Evolutionary conservation across 1,140 invertebrate species (phyloP).

Genomic region (Cherax quadricarinatus): DNA sequence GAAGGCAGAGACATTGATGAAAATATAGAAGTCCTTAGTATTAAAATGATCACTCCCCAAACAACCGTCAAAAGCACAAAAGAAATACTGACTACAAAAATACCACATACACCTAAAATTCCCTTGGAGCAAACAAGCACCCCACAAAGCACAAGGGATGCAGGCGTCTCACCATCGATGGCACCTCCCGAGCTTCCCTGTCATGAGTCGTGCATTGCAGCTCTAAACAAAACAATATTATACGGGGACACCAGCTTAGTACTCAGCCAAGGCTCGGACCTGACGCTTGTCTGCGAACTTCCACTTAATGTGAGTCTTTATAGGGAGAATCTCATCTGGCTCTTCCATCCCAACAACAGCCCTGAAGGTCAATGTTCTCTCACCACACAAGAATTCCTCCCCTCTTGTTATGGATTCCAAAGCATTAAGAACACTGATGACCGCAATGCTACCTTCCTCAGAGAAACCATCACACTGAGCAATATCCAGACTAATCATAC

Average conservation of each 20-base stretch:
- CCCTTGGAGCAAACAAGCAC: not conserved
- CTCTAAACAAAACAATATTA: slow-evolving; percentile 2
- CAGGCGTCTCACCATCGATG: not conserved
- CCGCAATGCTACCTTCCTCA: slow-evolving; percentile 30
- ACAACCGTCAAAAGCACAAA: not conserved
- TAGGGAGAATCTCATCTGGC: slow-evolving; percentile 32
- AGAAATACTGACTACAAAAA: not conserved
- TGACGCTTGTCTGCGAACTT: slow-evolving; percentile 26
- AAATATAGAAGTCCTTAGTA: not conserved
- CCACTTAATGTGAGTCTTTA: not conserved
- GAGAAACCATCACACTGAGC: not conserved
- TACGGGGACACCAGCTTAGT: slow-evolving; percentile 3
- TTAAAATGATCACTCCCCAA: not conserved
- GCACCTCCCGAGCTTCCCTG: not conserved
- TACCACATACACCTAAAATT: not conserved
- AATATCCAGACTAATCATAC: slow-evolving; percentile 23
- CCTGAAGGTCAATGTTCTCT: slow-evolving; percentile 39
- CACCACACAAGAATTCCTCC: slow-evolving; percentile 16
- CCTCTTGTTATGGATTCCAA: slow-evolving; percentile 29
- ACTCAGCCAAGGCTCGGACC: slow-evolving; percentile 5
- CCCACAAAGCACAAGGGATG: not conserved
- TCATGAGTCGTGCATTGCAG: slow-evolving; percentile 31
- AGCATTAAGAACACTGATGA: slow-evolving; percentile 26
- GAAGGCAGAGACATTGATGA: not conserved
- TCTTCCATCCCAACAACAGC: slow-evolving; percentile 28